phyloP scores from a whole-genome alignment of 1,140 invertebrate species.

The Xylocopa sonorina region DNA sequence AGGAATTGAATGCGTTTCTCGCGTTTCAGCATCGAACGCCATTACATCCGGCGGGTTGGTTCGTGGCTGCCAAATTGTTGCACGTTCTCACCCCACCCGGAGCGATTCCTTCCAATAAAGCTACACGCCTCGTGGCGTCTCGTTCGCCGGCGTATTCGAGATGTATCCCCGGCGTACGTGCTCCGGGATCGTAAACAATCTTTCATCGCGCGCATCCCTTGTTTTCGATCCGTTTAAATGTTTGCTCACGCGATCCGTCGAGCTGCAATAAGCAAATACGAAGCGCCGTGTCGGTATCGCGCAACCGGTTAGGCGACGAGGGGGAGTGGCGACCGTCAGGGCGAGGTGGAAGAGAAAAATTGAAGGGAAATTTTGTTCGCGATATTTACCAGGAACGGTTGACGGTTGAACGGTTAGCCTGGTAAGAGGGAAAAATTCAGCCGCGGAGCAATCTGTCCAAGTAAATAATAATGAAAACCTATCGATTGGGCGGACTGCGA shows the following conservation, averaged over 20 bases:
- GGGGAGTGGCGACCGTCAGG: background rate
- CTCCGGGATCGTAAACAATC: conserved; percentile 35
- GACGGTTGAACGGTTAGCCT: conserved; percentile 8
- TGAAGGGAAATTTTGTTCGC: conserved; percentile 28
- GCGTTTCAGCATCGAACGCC: background rate
- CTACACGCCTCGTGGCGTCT: conserved; percentile 15
- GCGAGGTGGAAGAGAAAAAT: background rate
- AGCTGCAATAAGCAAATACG: conserved; percentile 43
- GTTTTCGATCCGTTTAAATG: conserved; percentile 43
- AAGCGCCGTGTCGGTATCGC: background rate
- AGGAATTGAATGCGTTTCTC: background rate
- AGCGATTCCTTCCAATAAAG: conserved; percentile 20
- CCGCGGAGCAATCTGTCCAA: conserved; percentile 44
- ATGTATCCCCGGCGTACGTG: conserved; percentile 36
- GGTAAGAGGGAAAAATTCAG: conserved; percentile 46
- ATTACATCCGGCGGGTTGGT: background rate
- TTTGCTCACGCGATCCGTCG: conserved; percentile 26
- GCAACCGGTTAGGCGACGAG: background rate
- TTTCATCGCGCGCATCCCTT: conserved; percentile 32
- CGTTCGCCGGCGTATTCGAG: conserved; percentile 5
- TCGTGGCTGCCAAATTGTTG: conserved; percentile 24
- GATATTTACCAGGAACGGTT: conserved; percentile 53
- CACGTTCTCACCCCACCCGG: background rate
- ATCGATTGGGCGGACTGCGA: conserved; percentile 42
- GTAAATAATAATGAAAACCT: conserved; percentile 62